phyloP scores from a whole-genome alignment of 1,140 invertebrate species.

The Listronotus oregonensis region DNA sequence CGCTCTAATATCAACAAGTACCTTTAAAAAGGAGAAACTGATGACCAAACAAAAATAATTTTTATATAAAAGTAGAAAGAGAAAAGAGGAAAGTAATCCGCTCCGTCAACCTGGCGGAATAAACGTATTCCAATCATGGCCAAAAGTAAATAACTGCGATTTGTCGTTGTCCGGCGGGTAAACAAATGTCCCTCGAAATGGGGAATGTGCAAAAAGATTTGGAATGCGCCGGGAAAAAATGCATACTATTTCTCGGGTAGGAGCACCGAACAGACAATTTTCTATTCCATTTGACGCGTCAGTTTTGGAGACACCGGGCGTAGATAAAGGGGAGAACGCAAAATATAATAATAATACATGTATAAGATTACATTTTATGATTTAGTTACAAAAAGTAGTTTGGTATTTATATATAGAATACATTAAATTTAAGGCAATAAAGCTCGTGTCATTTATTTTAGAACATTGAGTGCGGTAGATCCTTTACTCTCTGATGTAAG shows the following conservation, averaged over 20 bases:
- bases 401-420: too few relatives aligned
- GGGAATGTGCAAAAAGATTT: slow-evolving; percentile 54
- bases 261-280: slow-evolving; percentile 51
- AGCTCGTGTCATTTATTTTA: too few relatives aligned
- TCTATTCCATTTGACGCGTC: slow-evolving; percentile 53
- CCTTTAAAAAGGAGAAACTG: too few relatives aligned
- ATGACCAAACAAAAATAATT: too few relatives aligned
- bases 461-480: too few relatives aligned
- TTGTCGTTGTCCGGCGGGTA: slow-evolving; percentile 52
- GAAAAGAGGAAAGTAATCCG: not conserved
- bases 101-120: slow-evolving; percentile 23
- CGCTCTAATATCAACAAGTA: too few relatives aligned
- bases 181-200: slow-evolving; percentile 49
- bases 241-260: slow-evolving; percentile 50
- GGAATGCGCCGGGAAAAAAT: slow-evolving; percentile 52
- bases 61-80: too few relatives aligned
- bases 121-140: slow-evolving; percentile 52
- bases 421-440: too few relatives aligned
- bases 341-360: not conserved
- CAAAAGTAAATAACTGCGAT: slow-evolving; percentile 54
- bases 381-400: too few relatives aligned
- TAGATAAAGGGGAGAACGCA: slow-evolving; percentile 18
- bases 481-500: too few relatives aligned
- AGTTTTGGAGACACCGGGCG: slow-evolving; percentile 43
- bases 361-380: too few relatives aligned